Evolutionary conservation across 2,888 invertebrate species (phyloP).

Genomic region (Galerucella calmariensis): DNA sequence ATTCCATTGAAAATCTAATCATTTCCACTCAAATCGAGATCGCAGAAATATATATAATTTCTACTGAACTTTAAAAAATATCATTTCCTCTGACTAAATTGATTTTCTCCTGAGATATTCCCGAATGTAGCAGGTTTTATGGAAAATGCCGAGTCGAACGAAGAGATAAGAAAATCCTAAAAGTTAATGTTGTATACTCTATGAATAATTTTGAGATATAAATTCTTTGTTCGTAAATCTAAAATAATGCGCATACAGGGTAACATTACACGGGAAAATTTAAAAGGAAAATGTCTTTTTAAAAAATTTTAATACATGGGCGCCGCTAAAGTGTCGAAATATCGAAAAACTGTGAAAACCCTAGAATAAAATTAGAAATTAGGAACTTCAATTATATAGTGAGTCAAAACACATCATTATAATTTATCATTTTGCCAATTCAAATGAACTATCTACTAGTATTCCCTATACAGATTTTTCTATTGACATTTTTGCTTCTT

Average conservation of each 20-base stretch:
- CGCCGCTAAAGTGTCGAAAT: background rate
- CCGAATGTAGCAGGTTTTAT: constrained; percentile 28
- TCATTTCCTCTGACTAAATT: constrained; percentile 38
- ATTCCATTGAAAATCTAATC: constrained; percentile 2
- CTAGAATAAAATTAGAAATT: background rate
- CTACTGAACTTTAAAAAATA: constrained; percentile 34
- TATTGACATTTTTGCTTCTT: no score
- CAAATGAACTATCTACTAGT: no score
- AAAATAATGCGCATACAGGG: background rate
- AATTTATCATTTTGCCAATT: no score
- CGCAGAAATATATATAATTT: constrained; percentile 34
- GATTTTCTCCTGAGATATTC: constrained; percentile 33
- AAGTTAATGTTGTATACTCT: constrained; percentile 33
- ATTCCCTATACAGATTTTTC: no score
- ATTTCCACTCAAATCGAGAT: constrained; percentile 15
- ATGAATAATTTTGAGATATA: constrained; percentile 31
- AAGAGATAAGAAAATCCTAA: constrained; percentile 32
- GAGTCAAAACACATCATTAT: no score
- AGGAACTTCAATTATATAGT: no score
- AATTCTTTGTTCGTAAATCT: constrained; percentile 11
- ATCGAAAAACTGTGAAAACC: background rate
- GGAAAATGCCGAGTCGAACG: constrained; percentile 23
- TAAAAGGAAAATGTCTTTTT: background rate
- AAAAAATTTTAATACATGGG: background rate
- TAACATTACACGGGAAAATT: background rate